Evolutionary conservation across 2,113 vertebrate genomes (phyloP), one percentile per base, ranked within the genome.

Genomic region (Azemiops feae): DNA sequence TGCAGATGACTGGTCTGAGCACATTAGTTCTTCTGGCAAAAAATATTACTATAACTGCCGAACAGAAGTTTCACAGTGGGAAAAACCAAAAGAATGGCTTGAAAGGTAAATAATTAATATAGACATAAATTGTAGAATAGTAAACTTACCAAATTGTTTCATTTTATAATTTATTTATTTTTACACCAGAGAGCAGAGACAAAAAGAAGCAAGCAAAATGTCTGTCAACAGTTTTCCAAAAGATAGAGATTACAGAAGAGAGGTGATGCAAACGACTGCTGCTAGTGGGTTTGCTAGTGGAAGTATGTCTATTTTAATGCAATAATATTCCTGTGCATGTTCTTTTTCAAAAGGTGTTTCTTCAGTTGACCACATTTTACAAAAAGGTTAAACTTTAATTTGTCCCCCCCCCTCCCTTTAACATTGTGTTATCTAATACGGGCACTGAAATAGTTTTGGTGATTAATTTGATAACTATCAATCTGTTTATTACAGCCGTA

Each of bases 1-100:
- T 96, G 98, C 98, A 22, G 99, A 99, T 96, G 99, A 99, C 97
- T 99, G 99, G 99, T 99, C 99, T 95, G 99, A 99, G 93, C 99
- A 99, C 98, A 99, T 99, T 98, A 99, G 99, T 98, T 99, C 99
- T 92, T 99, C 99, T 95, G 99, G 99, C 95, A 99, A 99, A 97
- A 99, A 99, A 25, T 99, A 99, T 96, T 99, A 99, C 96, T 99
- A 99, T 97, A 99, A 99, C 97, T 99, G 99, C 97, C 98, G 99
- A 97, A 99, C 99, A 94, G 99, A 99, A 98, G 99, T 99, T 96
- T 99, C 99, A 93, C 99, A 99, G 43, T 99, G 99, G 99, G 99
- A 99, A 97, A 99, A 99, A 97, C 99, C 99, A 94, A 99, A 99
- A 98, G 99, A 99, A 94, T 99, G 99, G 99, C 98, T 99, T 96